These are phyloP conservation scores for Antennarius striatus DNA, from an alignment of 2,113 vertebrate genomes.

Conservation along the genomic window DNA sequence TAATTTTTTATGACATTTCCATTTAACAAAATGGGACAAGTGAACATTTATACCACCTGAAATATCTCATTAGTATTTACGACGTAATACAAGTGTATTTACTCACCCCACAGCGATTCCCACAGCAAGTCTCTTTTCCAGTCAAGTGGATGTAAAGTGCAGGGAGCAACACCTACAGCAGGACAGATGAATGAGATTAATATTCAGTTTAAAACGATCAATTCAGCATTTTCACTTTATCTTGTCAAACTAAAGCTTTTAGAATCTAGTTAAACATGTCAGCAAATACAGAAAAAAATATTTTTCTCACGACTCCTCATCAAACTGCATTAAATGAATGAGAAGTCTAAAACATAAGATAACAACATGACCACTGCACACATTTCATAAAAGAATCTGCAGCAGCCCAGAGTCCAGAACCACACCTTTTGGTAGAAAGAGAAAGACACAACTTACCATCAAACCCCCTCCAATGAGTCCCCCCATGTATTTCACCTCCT, in stretches of 20 bases:
- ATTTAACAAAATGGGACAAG: too few species aligned
- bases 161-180: conserved; percentile 77
- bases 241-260: neutral
- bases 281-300: too few species aligned
- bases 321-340: neutral
- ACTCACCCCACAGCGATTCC: conserved; percentile 85
- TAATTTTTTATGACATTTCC: too few species aligned
- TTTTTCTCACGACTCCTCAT: neutral
- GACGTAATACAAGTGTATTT: too few species aligned
- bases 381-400: neutral
- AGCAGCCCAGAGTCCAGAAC: neutral
- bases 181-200: neutral
- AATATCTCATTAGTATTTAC: neutral
- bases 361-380: neutral
- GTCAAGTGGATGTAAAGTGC: conserved; percentile 82
- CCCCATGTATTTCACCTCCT: conserved; percentile 83
- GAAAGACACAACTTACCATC: conserved; percentile 73
- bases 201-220: neutral
- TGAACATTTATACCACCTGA: too few species aligned
- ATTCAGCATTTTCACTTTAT: neutral
- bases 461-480: conserved; percentile 81
- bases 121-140: conserved; percentile 77
- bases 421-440: neutral
- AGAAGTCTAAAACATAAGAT: neutral
- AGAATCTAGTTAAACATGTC: too few species aligned